These are phyloP conservation scores for Zoroaster sp. DNA, from an alignment of 53 echinoderm and acorn worm genomes.

Conservation along the genomic window DNA sequence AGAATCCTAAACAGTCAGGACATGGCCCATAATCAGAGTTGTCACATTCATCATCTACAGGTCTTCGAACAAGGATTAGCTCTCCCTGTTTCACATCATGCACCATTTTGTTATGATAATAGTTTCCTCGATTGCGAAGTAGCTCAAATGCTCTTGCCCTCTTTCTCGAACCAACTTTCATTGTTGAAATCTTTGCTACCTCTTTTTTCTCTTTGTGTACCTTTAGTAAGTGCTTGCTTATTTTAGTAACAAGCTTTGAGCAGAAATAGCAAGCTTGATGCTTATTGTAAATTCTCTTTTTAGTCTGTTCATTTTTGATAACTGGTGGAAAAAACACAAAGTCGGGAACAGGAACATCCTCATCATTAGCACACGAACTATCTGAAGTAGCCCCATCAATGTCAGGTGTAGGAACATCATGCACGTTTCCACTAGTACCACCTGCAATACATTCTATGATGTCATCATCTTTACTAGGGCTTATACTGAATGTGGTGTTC, in stretches of 20 bases:
- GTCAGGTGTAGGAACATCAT: background rate
- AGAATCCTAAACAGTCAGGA: conserved; percentile 32
- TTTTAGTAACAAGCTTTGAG: conserved; percentile 2
- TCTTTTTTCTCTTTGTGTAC: conserved; percentile 15
- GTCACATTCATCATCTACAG: conserved; percentile 14
- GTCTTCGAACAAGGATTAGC: conserved; percentile 18
- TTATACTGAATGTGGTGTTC: too few relatives aligned
- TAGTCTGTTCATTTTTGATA: background rate
- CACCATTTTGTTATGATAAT: conserved; percentile 30
- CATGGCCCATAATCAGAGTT: conserved; percentile 10
- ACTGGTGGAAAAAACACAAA: background rate
- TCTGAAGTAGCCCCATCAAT: background rate
- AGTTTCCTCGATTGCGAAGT: conserved; percentile 27
- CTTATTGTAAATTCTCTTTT: background rate
- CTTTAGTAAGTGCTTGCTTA: conserved; percentile 30
- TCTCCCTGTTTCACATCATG: background rate
- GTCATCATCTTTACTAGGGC: too few relatives aligned
- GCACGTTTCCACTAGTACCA: background rate
- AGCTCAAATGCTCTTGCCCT: conserved; percentile 20
- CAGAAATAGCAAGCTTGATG: background rate
- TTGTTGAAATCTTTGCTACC: conserved; percentile 13
- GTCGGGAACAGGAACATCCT: background rate
- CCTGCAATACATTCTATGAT: background rate
- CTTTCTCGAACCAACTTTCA: background rate
- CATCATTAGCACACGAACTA: background rate